Evolutionary conservation across 2,888 invertebrate species (phyloP).

Genomic region (Pseudoips prasinana): DNA sequence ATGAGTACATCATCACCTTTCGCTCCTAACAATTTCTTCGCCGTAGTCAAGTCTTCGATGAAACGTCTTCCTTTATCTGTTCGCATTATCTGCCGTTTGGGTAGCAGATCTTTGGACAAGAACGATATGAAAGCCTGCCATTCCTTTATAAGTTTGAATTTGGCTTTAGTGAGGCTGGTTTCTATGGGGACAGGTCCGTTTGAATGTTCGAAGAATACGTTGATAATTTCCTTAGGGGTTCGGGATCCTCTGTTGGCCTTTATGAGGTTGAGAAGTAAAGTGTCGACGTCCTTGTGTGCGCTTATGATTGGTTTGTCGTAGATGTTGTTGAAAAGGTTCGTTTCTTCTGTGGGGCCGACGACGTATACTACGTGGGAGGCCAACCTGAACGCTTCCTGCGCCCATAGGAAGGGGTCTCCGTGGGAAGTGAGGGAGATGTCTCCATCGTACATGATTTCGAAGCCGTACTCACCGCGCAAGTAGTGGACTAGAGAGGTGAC

Average conservation of each 20-base stretch:
- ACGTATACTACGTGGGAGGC: constrained; percentile 63
- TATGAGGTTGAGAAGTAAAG: constrained; percentile 50
- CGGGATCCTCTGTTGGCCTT: constrained; percentile 40
- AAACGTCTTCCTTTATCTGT: constrained; percentile 67
- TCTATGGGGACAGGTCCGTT: constrained; percentile 58
- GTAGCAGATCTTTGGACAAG: constrained; percentile 64
- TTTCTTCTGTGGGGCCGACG: constrained; percentile 60
- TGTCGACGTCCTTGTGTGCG: constrained; percentile 57
- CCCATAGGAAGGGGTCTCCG: constrained; percentile 68
- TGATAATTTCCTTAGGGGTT: constrained; percentile 54
- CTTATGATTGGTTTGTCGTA: constrained; percentile 68
- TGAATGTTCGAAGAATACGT: constrained; percentile 68
- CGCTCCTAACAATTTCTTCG: constrained; percentile 58
- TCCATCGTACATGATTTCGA: constrained; percentile 63
- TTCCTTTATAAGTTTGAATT: constrained; percentile 60
- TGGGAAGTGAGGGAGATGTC: constrained; percentile 59
- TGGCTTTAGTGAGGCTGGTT: constrained; percentile 47
- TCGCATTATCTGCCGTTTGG: constrained; percentile 60
- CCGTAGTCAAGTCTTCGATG: constrained; percentile 62
- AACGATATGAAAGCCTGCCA: constrained; percentile 69
- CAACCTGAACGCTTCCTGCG: constrained; percentile 54
- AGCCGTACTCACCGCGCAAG: constrained; percentile 62
- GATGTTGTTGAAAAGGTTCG: constrained; percentile 56
- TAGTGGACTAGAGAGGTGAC: constrained; percentile 61
- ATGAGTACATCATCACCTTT: constrained; percentile 52